phyloP scores from a whole-genome alignment of 2,113 vertebrate genomes.

The Xenotilapia leptura region DNA sequence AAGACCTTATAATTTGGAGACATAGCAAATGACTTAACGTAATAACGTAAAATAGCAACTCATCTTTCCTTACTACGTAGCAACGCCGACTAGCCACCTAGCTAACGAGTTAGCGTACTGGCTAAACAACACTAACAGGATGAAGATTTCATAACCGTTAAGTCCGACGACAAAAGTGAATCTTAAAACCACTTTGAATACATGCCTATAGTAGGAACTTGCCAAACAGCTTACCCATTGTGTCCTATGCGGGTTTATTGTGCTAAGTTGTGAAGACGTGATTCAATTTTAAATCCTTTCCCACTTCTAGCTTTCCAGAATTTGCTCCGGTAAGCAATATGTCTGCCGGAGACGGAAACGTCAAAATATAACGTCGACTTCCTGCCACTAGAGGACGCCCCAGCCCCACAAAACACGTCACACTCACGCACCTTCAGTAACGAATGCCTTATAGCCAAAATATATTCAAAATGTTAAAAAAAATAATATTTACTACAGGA shows the following conservation, averaged over 20 bases:
- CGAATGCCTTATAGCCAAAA: neutral
- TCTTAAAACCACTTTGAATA: neutral
- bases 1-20: neutral
- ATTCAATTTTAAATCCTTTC: constrained; percentile 32
- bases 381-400: constrained; percentile 32
- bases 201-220: too few species aligned
- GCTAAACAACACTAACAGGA: constrained; percentile 30
- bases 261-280: neutral
- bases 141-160: constrained; percentile 15
- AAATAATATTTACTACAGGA: accelerated
- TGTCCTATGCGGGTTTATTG: constrained; percentile 1
- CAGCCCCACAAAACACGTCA: neutral
- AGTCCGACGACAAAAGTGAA: neutral
- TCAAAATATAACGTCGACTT: constrained; percentile 31
- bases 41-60: neutral
- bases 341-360: constrained; percentile 60
- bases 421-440: neutral
- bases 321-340: constrained; percentile 73
- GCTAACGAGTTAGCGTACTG: constrained; percentile 17
- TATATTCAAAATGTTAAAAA: neutral
- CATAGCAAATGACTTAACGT: neutral
- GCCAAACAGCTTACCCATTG: constrained; percentile 65
- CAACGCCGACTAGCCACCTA: neutral
- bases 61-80: neutral
- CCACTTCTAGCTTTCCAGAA: constrained; percentile 57